A percentile compares a stretch with the other conserved stretches of the same genome.
These are phyloP conservation scores for Labeo catla DNA, from an alignment of 2,113 vertebrate genomes.

Conservation along the genomic window DNA sequence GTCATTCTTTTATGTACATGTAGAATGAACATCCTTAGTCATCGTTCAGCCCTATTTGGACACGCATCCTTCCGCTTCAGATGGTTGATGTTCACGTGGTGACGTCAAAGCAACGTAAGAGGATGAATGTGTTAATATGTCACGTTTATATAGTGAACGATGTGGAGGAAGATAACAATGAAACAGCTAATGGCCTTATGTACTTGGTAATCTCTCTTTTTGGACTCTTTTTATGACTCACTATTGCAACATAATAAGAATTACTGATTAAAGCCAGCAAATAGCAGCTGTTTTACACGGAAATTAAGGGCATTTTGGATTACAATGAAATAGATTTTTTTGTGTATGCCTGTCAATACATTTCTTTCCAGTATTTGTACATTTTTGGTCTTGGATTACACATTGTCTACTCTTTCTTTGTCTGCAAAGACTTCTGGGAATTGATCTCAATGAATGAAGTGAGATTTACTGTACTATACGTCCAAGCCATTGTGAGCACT, in stretches of 20 bases:
- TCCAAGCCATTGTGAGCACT: neutral
- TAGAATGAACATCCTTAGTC: neutral
- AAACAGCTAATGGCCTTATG: neutral
- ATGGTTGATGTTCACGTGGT: neutral
- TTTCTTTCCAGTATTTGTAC: neutral
- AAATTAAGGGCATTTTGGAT: neutral
- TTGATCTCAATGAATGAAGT: neutral
- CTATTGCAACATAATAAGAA: neutral
- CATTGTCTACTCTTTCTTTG: neutral
- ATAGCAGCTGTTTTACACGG: neutral
- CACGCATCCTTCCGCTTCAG: neutral
- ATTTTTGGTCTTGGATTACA: neutral
- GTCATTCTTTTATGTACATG: neutral
- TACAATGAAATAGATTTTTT: neutral
- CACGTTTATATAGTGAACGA: neutral
- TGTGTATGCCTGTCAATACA: neutral
- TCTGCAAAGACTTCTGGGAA: neutral
- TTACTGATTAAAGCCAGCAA: neutral
- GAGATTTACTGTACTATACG: neutral
- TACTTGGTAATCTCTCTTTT: neutral
- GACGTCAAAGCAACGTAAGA: conserved; percentile 12
- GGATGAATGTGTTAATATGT: neutral
- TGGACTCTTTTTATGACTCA: neutral
- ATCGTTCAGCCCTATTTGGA: neutral
- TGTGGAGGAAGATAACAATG: neutral